Base-by-base conservation (phyloP, 1,140 invertebrate genomes). In the Drosophila takahashii region DNA sequence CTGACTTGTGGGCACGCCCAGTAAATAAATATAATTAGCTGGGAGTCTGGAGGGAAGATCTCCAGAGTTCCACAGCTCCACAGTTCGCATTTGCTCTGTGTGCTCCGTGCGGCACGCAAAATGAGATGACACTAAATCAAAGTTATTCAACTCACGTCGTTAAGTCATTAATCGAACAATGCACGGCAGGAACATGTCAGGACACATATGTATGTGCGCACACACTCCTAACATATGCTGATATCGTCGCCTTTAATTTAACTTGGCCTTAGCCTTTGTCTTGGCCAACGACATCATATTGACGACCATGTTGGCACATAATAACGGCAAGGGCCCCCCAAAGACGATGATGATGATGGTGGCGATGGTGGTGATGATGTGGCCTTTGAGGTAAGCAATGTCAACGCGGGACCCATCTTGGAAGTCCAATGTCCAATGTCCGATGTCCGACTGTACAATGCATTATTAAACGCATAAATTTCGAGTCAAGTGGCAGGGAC, bases 161-260 rank as follows among this genome's bases (percentile, higher is more conserved):
- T 89, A 89, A 89, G 84, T 89, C 84, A 89, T 89, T 89, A 89
- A 89, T 89, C 84, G 84, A 89, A 89, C 84, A 87, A 87, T 87
- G 79, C 83, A 89, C 84, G 70, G 66, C 66, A 79, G 79, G 45
- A 87, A 76, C 70, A 81, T 76, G 66, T 60, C 66, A 32, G 54
- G 48, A 51, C 59, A 50, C 32, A 64, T 27, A 58, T 45, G 50
- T 32, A 8, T 32, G 7, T 8, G 7, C 37, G 36, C 53, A 64
- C 42, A 41, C 27, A 80, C 42, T 64, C 59, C 70, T 73, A 89
- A 79, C 79, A 89, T 83, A 83, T 89, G 83, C 84, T 83, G 83
- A 86, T 81, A 87, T 78, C 70, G 79, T 87, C 69, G 74, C 64
- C 58, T 32, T 67, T 18, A 41, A 37, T 61, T 39, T 64, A 37